Evolutionary conservation across 2,113 vertebrate species (phyloP).

Genomic region (Euleptes europaea): DNA sequence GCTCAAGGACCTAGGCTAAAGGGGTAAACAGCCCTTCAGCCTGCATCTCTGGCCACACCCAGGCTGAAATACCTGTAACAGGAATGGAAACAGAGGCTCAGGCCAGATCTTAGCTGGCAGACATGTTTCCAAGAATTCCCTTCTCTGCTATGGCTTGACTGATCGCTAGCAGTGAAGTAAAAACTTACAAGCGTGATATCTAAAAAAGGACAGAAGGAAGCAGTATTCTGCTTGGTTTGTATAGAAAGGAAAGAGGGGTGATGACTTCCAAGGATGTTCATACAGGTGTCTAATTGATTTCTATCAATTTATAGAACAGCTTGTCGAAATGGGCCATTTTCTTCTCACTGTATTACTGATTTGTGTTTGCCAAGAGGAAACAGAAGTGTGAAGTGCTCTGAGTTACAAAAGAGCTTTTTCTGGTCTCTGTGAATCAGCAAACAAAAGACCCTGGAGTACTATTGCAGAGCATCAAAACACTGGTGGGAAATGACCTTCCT

Average conservation of each 20-base stretch:
- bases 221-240: not conserved
- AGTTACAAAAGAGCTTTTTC: slow-evolving; percentile 19
- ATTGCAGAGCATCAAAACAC: slow-evolving; percentile 4
- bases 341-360: not conserved
- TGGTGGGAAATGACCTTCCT: not conserved
- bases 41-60: too few relatives aligned
- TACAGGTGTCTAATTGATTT: slow-evolving; percentile 41
- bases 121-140: too few relatives aligned
- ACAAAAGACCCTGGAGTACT: not conserved
- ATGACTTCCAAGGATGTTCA: slow-evolving; percentile 1
- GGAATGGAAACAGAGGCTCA: too few relatives aligned
- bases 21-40: too few relatives aligned
- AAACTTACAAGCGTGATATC: not conserved
- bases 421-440: slow-evolving; percentile 43
- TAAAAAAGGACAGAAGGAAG: slow-evolving; percentile 9
- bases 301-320: not conserved
- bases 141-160: too few relatives aligned
- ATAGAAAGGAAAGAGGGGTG: not conserved
- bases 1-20: too few relatives aligned
- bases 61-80: too few relatives aligned
- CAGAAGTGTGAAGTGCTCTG: slow-evolving; percentile 20
- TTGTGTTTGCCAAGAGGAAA: slow-evolving; percentile 37
- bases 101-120: too few relatives aligned
- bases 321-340: not conserved
- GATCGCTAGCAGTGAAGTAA: not conserved